Base-by-base conservation (phyloP, 2,888 invertebrate species). In the Meta bourneti region DNA sequence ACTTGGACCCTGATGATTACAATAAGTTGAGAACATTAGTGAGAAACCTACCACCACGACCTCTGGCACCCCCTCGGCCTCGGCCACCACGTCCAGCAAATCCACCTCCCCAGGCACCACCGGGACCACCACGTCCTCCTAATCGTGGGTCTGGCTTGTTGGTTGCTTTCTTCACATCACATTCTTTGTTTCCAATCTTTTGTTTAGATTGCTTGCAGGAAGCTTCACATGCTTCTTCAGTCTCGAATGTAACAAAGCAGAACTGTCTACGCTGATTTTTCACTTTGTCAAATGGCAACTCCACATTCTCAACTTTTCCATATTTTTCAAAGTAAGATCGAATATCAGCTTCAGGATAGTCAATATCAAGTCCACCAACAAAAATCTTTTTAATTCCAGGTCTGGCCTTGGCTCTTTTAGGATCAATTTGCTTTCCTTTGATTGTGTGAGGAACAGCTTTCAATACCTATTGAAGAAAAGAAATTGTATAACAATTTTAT, bases 241-340 rank as follows among this genome's bases (percentile, higher is more conserved):
- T 98, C 95, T 99, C 99, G 94, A 99, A 99, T 93, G 99, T 99
- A 95, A 99, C 98, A 95, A 99, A 99, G 95, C 98, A 99, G 96
- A 99, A 99, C 93, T 98, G 98, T 96, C 99, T 98, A 94, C 99
- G 97, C 95, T 98, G 98, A 95, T 98, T 98, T 96, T 98, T 99
- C 95, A 97, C 97, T 95, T 98, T 99, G 95, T 99, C 99, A 94
- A 98, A 98, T 92, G 99, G 99, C 97, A 99, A 97, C 95, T 99
- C 99, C 90, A 99, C 92, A 90, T 82, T 94, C 93, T 92, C 92
- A 69, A 93, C 98, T 94, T 96, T 97, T 95, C 99, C 99, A 95
- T 97, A 99, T 95, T 98, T 97, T 94, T 97, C 96, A 95, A 99
- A 99, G 96, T 98, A 98, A 94, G 96, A 96, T 95, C 97, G 98